Conservation (phyloP, 2,797 vertebrate genomes). For the Sebastes reedi region DNA sequence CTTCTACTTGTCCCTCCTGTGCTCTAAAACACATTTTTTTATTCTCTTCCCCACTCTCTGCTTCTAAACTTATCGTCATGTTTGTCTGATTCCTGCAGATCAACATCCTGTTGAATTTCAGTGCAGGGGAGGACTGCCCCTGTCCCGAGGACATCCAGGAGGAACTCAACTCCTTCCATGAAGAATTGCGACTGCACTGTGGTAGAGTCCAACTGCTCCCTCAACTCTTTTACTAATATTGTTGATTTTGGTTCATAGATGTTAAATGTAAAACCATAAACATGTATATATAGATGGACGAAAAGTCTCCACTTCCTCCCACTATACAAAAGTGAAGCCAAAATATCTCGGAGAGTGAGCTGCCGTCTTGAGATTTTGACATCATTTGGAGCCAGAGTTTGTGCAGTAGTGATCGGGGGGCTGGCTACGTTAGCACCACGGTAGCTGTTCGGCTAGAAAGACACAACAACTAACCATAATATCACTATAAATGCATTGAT, state of each 20-base stretch:
- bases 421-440: too few species aligned
- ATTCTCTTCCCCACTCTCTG: neutral
- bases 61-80: neutral
- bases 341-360: too few species aligned
- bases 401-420: too few species aligned
- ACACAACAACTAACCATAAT: too few species aligned
- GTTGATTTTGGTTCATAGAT: neutral
- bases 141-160: constrained; percentile 95
- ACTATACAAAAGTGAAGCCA: too few species aligned
- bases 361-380: too few species aligned
- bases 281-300: too few species aligned
- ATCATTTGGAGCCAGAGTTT: too few species aligned
- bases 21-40: neutral
- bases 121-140: constrained; percentile 93
- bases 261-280: neutral
- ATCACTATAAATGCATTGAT: too few species aligned
- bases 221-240: neutral
- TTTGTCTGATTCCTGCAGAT: constrained; percentile 84
- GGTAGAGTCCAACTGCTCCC: constrained; percentile 78
- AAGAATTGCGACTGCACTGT: constrained; percentile 94
- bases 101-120: constrained; percentile 98
- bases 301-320: too few species aligned
- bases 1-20: neutral
- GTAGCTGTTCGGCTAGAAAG: too few species aligned
- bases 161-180: constrained; percentile 92